These are phyloP conservation scores for Tanytarsus gracilentus DNA, from an alignment of 2,888 invertebrate genomes.

Conservation along the genomic window DNA sequence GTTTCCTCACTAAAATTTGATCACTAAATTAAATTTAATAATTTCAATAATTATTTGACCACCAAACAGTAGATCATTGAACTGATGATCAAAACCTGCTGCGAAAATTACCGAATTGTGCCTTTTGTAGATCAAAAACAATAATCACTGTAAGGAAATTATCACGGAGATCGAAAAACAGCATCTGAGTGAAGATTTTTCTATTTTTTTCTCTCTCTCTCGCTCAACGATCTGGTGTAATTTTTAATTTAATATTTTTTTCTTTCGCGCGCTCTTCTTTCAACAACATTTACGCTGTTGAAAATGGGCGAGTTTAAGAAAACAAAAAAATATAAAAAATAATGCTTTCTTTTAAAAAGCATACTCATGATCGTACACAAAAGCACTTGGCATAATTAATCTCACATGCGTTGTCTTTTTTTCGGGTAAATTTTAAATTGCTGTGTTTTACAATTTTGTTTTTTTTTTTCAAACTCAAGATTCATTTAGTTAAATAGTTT, in stretches of 20 bases:
- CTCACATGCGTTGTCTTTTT: no score
- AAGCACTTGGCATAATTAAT: no score
- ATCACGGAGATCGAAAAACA: not conserved
- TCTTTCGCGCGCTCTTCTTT: not conserved
- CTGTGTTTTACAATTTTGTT: not conserved
- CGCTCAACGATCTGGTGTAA: no score
- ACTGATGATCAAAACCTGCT: no score
- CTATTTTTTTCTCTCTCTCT: no score
- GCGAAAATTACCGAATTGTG: not conserved
- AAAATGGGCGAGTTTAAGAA: constrained; percentile 10
- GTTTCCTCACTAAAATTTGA: no score
- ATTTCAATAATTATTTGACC: no score
- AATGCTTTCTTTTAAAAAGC: not conserved
- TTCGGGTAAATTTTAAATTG: no score
- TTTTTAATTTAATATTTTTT: no score
- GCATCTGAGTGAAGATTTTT: constrained; percentile 8
- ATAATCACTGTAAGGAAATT: constrained; percentile 4
- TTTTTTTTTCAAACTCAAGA: not conserved
- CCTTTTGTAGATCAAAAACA: not conserved
- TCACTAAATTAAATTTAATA: not conserved
- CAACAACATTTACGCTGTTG: not conserved
- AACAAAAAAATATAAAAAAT: not conserved
- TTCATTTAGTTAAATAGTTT: no score
- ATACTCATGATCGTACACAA: no score
- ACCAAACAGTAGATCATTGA: no score